Percentiles rank a stretch among this genome's conserved stretches.
Evolutionary conservation across 2,797 vertebrate species (phyloP).

Genomic region (Poliocrania exsul): DNA sequence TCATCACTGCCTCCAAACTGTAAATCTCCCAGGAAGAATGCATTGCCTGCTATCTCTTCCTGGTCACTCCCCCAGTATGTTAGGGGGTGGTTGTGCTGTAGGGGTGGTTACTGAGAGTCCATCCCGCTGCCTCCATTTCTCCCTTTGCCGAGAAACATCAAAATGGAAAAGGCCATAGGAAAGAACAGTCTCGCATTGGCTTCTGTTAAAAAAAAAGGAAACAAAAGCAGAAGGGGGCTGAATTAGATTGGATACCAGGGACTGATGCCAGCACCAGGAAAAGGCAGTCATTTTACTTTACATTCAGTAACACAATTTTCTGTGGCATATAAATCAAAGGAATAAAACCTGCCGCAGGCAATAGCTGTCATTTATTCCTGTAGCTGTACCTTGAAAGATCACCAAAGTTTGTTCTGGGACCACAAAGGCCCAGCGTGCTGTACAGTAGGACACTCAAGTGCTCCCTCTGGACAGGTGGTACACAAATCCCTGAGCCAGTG

Average conservation of each 20-base stretch:
- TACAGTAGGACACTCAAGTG: neutral
- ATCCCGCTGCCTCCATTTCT: neutral
- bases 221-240: neutral
- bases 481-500: neutral
- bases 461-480: neutral
- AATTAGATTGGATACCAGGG: neutral
- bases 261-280: neutral
- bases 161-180: neutral
- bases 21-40: neutral
- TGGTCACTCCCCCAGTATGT: neutral
- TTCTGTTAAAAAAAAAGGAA: neutral
- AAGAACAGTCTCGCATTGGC: neutral
- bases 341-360: slow-evolving; percentile 1
- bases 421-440: neutral
- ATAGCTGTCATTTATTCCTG: neutral
- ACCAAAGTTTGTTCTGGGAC: neutral
- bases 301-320: neutral
- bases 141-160: neutral
- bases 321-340: neutral
- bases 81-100: neutral
- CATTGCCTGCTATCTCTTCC: neutral
- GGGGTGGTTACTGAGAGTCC: neutral
- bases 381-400: neutral
- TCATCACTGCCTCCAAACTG: neutral
- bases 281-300: neutral